Percentiles rank a stretch among this genome's conserved stretches.
Conservation (phyloP, 2,113 vertebrate genomes). For the Pluvialis apricaria region DNA sequence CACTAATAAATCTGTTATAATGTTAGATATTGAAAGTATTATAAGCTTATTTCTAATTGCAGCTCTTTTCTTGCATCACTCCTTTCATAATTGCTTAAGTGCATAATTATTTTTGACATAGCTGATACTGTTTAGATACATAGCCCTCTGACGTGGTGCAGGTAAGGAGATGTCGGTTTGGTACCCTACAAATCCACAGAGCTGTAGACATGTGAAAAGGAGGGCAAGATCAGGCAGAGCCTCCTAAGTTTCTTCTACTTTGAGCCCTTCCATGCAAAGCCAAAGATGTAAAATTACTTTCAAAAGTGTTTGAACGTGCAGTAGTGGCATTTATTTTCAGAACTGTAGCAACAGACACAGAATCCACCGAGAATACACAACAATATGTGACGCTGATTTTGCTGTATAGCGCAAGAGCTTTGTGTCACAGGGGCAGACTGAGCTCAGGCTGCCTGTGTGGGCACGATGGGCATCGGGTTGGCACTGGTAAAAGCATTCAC, state of each 20-base stretch:
- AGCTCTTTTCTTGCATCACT: background rate
- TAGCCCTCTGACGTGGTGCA: background rate
- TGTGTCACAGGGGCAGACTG: background rate
- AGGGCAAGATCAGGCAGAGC: background rate
- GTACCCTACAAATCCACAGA: accelerated
- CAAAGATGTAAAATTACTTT: background rate
- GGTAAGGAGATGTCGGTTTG: background rate
- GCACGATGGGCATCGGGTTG: accelerated
- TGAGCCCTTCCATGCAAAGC: background rate
- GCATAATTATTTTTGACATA: background rate
- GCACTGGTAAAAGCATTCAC: background rate
- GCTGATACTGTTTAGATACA: background rate
- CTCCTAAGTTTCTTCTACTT: background rate
- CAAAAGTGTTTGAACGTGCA: background rate
- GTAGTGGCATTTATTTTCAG: background rate
- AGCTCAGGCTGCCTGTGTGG: background rate
- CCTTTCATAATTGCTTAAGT: background rate
- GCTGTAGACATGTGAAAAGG: background rate
- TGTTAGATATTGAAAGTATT: background rate
- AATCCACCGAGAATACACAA: accelerated
- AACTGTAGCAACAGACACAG: accelerated
- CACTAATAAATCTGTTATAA: background rate
- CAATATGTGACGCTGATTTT: background rate
- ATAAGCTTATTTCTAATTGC: background rate
- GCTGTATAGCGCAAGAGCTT: accelerated